Base-by-base conservation (phyloP, 2,797 vertebrate species). In the Sciaenops ocellatus region DNA sequence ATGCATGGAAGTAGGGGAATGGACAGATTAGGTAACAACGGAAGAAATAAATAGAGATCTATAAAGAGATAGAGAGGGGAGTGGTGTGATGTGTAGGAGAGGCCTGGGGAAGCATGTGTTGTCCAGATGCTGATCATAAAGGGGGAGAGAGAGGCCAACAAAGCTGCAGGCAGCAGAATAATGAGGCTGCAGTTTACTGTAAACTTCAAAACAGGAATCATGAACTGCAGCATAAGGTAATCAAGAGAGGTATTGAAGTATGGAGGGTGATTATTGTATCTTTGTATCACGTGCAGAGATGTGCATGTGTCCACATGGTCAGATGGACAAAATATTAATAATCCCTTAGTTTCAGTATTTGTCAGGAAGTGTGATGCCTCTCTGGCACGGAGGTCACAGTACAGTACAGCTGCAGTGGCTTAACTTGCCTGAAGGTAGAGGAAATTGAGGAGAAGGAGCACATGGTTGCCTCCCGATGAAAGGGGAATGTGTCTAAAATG, bases 61-160 rank as follows among this genome's bases (percentile, higher is more conserved):
- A 34, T 66, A 38, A 50, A 76, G 59, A 0, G 47, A 75, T 17
- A 24, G 48, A 57, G 61, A 55, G 64, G 59, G 80, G 59, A 73
- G 64, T 28, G 71, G 22, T 60, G 62, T 17, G 66, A 52, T 73
- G 76, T 85, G 68, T 76, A 86, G 89, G 87, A 91, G 84, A 92
- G 74, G 61, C 57, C 64, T 65, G 38, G 51, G 76, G 64, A 76
- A 76, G 63, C 94, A 94, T 95, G 82, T 95, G 95, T 73, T 87
- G 79, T 88, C 95, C 95, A 95, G 94, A 95, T 95, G 95, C 82
- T 72, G 60, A 81, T 85, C 72, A 74, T 87, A 89, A 90, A 90
- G 80, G 59, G 42, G 65, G 69, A 83, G 79, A 85, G 82, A 64
- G 73, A 83, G 61, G 73, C 76, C 28, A 62, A 78, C 26, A 74